phyloP scores from a whole-genome alignment of 2,113 vertebrate genomes.

The Lophius piscatorius region DNA sequence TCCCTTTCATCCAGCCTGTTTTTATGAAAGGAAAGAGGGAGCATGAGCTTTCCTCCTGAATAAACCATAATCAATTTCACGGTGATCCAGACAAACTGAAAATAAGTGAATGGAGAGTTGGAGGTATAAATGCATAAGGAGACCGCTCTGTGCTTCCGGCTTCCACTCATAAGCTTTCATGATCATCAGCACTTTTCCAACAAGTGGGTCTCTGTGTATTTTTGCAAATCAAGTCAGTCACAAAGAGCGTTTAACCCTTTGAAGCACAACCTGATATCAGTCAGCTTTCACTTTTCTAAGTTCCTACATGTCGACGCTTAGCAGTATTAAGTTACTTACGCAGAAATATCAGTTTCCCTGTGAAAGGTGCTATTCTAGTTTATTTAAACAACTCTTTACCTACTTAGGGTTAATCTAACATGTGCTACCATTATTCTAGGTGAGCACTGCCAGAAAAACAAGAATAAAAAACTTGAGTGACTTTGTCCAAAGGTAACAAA shows the following conservation, averaged over 20 bases:
- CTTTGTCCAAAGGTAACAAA: too few relatives aligned
- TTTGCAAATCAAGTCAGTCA: constrained; percentile 19
- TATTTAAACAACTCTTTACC: too few relatives aligned
- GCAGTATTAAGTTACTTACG: not conserved
- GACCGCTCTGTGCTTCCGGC: constrained; percentile 2
- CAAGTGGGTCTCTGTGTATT: constrained; percentile 1
- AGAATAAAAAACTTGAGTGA: too few relatives aligned
- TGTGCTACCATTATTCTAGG: too few relatives aligned
- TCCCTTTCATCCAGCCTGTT: constrained; percentile 57
- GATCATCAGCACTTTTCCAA: constrained; percentile 61
- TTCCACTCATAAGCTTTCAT: constrained; percentile 34
- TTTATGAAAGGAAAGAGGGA: constrained; percentile 77
- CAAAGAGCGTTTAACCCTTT: constrained; percentile 42
- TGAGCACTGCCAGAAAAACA: too few relatives aligned
- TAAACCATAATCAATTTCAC: constrained; percentile 80
- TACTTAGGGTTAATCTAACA: too few relatives aligned
- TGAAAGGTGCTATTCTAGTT: too few relatives aligned
- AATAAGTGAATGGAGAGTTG: constrained; percentile 73
- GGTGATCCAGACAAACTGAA: constrained; percentile 52
- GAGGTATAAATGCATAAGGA: constrained; percentile 42
- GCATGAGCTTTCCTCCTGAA: constrained; percentile 75
- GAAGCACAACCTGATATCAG: not conserved
- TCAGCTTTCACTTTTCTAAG: not conserved
- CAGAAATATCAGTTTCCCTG: not conserved
- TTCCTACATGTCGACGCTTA: not conserved